These are phyloP conservation scores for Meriones unguiculatus DNA, from an alignment of 2,113 vertebrate genomes.

Conservation along the genomic window DNA sequence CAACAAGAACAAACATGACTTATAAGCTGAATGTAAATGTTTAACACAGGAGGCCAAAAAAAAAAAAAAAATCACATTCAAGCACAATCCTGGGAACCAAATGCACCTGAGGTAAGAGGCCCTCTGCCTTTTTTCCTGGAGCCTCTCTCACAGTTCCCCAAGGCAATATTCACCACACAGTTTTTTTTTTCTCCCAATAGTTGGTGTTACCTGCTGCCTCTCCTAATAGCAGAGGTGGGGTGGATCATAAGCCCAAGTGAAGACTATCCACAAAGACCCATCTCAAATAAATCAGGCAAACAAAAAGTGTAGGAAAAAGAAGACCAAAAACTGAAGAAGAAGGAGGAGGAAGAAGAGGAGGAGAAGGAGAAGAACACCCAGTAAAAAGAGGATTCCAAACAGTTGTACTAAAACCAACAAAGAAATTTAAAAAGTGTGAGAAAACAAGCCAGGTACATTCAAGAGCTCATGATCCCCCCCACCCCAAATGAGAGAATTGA, in stretches of 20 bases:
- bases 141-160: neutral
- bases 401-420: neutral
- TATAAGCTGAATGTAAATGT: neutral
- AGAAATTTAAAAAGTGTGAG: neutral
- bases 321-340: neutral
- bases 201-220: neutral
- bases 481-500: neutral
- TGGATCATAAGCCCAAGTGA: neutral
- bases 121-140: neutral
- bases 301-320: neutral
- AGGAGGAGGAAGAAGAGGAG: neutral
- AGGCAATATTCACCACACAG: neutral
- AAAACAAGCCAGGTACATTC: neutral
- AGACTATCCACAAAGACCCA: neutral
- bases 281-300: neutral
- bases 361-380: neutral
- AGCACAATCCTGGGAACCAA: neutral
- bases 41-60: neutral
- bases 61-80: neutral
- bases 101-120: neutral
- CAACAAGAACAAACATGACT: neutral
- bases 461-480: neutral
- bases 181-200: neutral
- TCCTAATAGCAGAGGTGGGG: neutral
- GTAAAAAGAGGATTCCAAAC: neutral